These are phyloP conservation scores for Microtus ochrogaster DNA, from an alignment of 2,113 vertebrate genomes.

Conservation along the genomic window DNA sequence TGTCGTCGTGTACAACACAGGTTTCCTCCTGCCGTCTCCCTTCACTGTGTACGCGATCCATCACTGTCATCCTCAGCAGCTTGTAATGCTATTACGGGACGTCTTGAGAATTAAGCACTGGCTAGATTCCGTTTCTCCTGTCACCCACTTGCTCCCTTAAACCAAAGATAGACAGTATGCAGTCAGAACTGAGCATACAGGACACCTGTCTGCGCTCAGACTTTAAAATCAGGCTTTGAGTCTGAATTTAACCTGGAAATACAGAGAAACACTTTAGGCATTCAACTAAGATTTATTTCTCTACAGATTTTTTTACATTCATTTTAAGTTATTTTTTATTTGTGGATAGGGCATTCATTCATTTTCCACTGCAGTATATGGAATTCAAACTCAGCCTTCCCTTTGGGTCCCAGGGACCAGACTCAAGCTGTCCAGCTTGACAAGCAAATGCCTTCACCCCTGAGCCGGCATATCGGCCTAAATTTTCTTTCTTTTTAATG, in stretches of 20 bases:
- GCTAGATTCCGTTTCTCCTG: background rate
- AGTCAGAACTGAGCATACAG: background rate
- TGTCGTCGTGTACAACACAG: background rate
- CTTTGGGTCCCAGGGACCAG: background rate
- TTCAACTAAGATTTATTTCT: background rate
- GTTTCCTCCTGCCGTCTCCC: slow-evolving; percentile 37
- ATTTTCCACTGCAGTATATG: background rate
- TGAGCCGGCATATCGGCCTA: background rate
- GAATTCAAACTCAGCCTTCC: background rate
- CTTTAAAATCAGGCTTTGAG: slow-evolving; percentile 31
- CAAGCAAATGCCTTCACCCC: background rate
- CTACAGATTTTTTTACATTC: background rate
- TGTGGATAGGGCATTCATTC: fast-evolving
- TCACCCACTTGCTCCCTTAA: background rate
- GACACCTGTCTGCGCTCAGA: background rate
- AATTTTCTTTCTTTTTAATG: background rate
- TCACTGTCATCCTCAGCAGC: background rate
- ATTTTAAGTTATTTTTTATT: background rate
- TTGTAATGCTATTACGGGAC: background rate
- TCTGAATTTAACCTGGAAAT: slow-evolving; percentile 25
- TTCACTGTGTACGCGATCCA: background rate
- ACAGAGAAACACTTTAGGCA: background rate
- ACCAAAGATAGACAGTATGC: background rate
- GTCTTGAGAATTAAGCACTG: background rate
- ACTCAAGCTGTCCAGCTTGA: too few relatives aligned